These are phyloP conservation scores for Thinocorus orbignyianus DNA, from an alignment of 2,113 vertebrate genomes.

Conservation along the genomic window DNA sequence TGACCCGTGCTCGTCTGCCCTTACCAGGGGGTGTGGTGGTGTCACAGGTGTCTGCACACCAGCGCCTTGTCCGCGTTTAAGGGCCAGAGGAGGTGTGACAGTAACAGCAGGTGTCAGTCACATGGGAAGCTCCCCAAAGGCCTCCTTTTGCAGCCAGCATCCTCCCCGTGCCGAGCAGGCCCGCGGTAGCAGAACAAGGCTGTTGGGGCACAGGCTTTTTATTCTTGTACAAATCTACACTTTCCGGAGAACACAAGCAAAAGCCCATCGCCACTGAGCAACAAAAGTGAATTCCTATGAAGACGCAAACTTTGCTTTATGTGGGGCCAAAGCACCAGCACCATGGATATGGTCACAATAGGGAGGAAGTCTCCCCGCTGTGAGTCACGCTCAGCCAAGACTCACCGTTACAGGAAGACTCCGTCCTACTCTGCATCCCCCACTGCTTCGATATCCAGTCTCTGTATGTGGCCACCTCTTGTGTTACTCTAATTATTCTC, in stretches of 20 bases:
- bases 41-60: neutral
- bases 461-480: slow-evolving; percentile 93
- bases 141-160: neutral
- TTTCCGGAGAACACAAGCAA: neutral
- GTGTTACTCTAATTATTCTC: slow-evolving; percentile 94
- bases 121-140: neutral
- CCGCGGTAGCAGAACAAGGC: neutral
- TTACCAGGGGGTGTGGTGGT: rapidly evolving
- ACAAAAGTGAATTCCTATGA: neutral
- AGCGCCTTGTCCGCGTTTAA: neutral
- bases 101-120: neutral
- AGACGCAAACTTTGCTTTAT: neutral
- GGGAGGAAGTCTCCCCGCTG: neutral
- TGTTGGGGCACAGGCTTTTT: neutral
- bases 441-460: slow-evolving; percentile 94
- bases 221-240: neutral
- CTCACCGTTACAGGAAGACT: slow-evolving; percentile 86
- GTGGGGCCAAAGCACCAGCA: neutral
- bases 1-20: rapidly evolving
- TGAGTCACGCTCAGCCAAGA: neutral
- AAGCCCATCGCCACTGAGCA: neutral
- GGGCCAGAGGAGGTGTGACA: neutral
- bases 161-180: neutral
- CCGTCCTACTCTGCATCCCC: slow-evolving; percentile 84
- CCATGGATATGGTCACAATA: neutral